These are phyloP conservation scores for Congeria kusceri DNA, from an alignment of 2,888 invertebrate species.

Conservation along the genomic window DNA sequence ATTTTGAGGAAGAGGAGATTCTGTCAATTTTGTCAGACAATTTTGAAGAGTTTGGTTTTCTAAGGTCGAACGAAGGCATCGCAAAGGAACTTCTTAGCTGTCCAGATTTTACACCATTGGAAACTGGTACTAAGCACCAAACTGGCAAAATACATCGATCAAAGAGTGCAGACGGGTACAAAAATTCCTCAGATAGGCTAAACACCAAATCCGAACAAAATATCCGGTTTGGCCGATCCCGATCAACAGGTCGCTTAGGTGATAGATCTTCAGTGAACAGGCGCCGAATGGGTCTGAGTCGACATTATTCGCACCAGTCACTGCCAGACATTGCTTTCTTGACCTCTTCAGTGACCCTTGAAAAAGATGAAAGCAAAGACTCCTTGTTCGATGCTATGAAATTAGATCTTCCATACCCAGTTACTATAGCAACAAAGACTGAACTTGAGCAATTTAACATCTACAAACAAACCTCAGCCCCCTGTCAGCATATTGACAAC, in stretches of 20 bases:
- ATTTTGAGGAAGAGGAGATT: constrained; percentile 63
- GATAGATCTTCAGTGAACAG: constrained; percentile 46
- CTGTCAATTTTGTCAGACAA: constrained; percentile 67
- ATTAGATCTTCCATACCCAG: constrained; percentile 65
- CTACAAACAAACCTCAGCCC: constrained; percentile 53
- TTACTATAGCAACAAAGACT: constrained; percentile 64
- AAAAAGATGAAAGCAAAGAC: constrained; percentile 60
- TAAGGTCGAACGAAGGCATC: constrained; percentile 59
- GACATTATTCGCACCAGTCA: constrained; percentile 76
- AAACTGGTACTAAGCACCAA: constrained; percentile 25
- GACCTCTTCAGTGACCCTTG: constrained; percentile 41
- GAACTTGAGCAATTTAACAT: constrained; percentile 60
- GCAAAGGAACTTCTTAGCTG: constrained; percentile 56
- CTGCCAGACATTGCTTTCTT: constrained; percentile 80
- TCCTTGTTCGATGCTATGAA: constrained; percentile 78
- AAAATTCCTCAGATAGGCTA: constrained; percentile 7
- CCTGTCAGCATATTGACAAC: constrained; percentile 44
- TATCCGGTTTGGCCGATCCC: constrained; percentile 58
- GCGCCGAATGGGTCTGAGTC: constrained; percentile 65
- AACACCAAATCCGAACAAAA: constrained; percentile 27
- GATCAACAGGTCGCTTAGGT: constrained; percentile 53
- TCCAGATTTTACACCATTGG: constrained; percentile 47
- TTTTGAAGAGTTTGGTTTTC: constrained; percentile 61
- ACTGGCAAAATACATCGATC: constrained; percentile 61
- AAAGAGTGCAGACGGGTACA: constrained; percentile 66